Evolutionary conservation across 2,113 vertebrate genomes (phyloP).

Genomic region (Cyprinus carpio): DNA sequence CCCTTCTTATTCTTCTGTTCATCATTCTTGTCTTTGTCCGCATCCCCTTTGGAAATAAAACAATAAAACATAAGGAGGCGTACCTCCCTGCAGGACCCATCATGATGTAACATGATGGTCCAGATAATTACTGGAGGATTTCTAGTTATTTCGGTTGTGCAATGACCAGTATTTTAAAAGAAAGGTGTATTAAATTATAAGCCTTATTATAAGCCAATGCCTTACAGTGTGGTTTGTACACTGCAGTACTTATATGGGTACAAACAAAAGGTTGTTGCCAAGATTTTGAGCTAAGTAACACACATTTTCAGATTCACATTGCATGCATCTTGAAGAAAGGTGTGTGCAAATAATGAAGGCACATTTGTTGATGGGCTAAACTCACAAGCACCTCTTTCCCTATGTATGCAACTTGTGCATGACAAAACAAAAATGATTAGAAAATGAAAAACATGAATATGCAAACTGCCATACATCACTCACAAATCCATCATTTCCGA

Average conservation of each 20-base stretch:
- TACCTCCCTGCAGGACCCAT: constrained; percentile 70
- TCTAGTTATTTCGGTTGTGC: constrained; percentile 14
- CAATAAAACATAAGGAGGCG: constrained; percentile 80
- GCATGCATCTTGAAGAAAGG: constrained; percentile 9
- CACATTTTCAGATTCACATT: constrained; percentile 46
- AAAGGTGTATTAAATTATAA: constrained; percentile 14
- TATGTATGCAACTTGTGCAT: not conserved
- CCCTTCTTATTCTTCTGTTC: constrained; percentile 98
- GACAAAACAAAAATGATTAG: not conserved
- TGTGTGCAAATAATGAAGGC: not conserved
- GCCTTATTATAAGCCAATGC: no score
- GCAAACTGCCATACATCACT: not conserved
- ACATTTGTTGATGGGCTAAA: not conserved
- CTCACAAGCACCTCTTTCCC: not conserved
- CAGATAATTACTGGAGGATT: constrained; percentile 47
- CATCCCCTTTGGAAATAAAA: constrained; percentile 89
- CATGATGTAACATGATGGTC: constrained; percentile 53
- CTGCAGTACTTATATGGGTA: not conserved
- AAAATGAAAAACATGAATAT: not conserved
- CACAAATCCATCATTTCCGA: not conserved
- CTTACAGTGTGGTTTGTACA: not conserved
- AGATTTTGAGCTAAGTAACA: constrained; percentile 48
- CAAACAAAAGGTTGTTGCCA: not conserved
- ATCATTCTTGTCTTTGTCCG: constrained; percentile 91
- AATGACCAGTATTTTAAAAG: constrained; percentile 15